These are phyloP conservation scores for Eristalis tenax DNA, from an alignment of 2,888 invertebrate species.

Conservation along the genomic window DNA sequence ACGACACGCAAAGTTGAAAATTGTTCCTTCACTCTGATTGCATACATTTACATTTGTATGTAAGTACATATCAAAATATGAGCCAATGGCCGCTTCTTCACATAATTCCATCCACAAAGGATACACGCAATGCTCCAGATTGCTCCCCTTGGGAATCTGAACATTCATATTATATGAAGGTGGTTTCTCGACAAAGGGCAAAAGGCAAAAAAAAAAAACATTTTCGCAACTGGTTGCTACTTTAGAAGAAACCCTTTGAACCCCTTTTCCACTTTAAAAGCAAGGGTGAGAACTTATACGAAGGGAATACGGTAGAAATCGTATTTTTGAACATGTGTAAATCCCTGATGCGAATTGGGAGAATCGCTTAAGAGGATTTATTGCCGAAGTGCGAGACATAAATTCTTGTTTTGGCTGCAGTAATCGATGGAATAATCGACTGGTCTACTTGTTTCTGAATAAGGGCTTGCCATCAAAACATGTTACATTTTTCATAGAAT, in stretches of 20 bases:
- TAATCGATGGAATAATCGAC: conserved; percentile 78
- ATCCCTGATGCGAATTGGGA: conserved; percentile 42
- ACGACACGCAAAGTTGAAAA: conserved; percentile 3
- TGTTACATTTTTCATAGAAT: not conserved
- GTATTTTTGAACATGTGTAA: conserved; percentile 70
- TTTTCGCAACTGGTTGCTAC: conserved; percentile 57
- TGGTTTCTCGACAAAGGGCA: not conserved
- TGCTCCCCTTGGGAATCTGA: not conserved
- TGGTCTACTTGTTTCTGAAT: conserved; percentile 51
- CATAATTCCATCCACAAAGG: not conserved
- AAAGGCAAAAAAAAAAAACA: not conserved
- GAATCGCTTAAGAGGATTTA: conserved; percentile 77
- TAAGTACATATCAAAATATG: not conserved
- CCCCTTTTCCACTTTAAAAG: conserved; percentile 38
- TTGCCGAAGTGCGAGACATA: conserved; percentile 76
- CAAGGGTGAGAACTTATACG: conserved; percentile 25
- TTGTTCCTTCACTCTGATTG: not conserved
- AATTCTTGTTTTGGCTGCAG: conserved; percentile 80
- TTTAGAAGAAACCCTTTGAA: conserved; percentile 40
- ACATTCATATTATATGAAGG: conserved; percentile 39
- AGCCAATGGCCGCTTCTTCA: not conserved
- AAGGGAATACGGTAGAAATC: conserved; percentile 51
- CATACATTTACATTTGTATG: not conserved
- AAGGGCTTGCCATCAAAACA: conserved; percentile 1
- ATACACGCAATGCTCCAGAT: not conserved